phyloP scores from a whole-genome alignment of 2,797 vertebrate genomes.

The Melanotaenia boesemani region DNA sequence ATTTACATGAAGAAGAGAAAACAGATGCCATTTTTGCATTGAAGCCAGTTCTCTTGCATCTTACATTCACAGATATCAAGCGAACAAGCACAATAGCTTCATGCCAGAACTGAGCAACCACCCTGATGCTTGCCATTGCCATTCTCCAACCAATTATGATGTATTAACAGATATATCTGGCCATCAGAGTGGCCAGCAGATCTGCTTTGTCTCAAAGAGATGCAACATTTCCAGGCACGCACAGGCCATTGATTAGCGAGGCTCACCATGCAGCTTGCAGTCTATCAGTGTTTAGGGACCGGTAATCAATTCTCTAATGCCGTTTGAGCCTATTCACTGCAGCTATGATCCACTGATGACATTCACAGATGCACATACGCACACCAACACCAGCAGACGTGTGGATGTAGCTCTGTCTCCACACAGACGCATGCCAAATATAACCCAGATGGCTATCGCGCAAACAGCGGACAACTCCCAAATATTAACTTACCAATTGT shows the following conservation, averaged over 20 bases:
- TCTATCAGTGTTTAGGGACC: slow-evolving; percentile 80
- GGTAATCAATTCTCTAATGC: slow-evolving; percentile 87
- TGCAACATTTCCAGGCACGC: slow-evolving; percentile 77
- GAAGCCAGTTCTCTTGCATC: slow-evolving; percentile 10
- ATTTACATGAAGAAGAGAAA: slow-evolving; percentile 26
- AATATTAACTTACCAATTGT: slow-evolving; percentile 73
- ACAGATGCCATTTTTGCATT: slow-evolving; percentile 32
- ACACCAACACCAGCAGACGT: slow-evolving; percentile 11
- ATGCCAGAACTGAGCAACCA: slow-evolving; percentile 59
- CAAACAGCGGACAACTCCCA: slow-evolving; percentile 63
- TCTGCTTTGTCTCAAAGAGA: slow-evolving; percentile 63
- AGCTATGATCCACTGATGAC: slow-evolving; percentile 60
- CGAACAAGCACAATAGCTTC: slow-evolving; percentile 34
- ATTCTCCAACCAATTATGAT: slow-evolving; percentile 61
- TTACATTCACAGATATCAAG: slow-evolving; percentile 19
- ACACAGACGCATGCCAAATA: slow-evolving; percentile 38
- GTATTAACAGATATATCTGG: slow-evolving; percentile 56
- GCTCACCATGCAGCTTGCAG: slow-evolving; percentile 73
- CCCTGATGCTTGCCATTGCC: slow-evolving; percentile 56
- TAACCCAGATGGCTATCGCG: slow-evolving; percentile 70
- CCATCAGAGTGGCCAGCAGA: slow-evolving; percentile 58
- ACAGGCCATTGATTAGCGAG: slow-evolving; percentile 78
- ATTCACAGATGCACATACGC: slow-evolving; percentile 24
- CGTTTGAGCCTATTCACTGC: slow-evolving; percentile 76
- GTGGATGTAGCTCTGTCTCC: slow-evolving; percentile 15